Evolutionary conservation across 2,888 invertebrate genomes (phyloP).

Genomic region (Leptogaster cylindrica): DNA sequence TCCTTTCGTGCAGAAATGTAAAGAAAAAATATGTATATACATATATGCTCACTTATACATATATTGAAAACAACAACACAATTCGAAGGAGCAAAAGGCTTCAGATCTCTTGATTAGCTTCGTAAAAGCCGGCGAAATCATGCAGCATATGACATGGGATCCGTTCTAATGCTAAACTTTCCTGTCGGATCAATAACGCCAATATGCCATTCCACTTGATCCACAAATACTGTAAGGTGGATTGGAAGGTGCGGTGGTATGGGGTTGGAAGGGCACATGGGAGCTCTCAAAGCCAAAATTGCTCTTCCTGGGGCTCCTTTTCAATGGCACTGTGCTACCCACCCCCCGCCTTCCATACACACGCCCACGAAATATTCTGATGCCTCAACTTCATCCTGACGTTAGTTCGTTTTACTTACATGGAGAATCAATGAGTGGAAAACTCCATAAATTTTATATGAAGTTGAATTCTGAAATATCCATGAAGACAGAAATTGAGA

Average conservation of each 20-base stretch:
- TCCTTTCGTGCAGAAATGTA: neutral
- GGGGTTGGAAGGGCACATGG: neutral
- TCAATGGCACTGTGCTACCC: neutral
- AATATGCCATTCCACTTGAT: slow-evolving; percentile 30
- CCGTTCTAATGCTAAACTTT: slow-evolving; percentile 7
- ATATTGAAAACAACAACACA: no score
- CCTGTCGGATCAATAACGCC: slow-evolving; percentile 29
- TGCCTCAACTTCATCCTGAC: slow-evolving; percentile 8
- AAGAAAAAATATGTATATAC: no score
- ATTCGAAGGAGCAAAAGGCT: neutral
- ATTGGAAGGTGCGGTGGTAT: neutral
- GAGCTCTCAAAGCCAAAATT: neutral
- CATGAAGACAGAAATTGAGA: no score
- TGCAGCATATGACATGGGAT: slow-evolving; percentile 15
- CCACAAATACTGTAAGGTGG: neutral
- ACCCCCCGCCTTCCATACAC: neutral
- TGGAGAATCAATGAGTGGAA: slow-evolving; percentile 38
- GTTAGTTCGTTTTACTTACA: slow-evolving; percentile 35
- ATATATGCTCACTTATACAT: no score
- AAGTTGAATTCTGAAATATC: slow-evolving; percentile 28
- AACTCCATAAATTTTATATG: slow-evolving; percentile 39
- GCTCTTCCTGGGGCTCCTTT: neutral
- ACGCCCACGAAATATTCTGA: slow-evolving; percentile 1
- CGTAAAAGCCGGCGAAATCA: slow-evolving; percentile 16
- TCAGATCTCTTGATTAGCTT: slow-evolving; percentile 18